Evolutionary conservation across 2,113 vertebrate species (phyloP).

Genomic region (Percina caprodes): DNA sequence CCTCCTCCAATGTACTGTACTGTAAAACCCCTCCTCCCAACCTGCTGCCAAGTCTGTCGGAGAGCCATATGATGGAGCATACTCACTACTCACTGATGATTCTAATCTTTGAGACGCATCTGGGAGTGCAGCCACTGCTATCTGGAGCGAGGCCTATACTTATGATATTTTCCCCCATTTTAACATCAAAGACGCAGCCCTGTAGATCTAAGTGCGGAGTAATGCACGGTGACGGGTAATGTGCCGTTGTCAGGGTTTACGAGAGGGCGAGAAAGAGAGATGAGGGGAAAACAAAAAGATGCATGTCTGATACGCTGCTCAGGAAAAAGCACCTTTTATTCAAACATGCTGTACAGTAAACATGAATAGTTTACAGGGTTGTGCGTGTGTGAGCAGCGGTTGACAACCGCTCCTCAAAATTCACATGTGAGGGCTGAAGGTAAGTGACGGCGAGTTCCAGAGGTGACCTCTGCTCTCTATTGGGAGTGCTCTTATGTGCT

Average conservation of each 20-base stretch:
- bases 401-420: conserved; percentile 36
- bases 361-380: conserved; percentile 1
- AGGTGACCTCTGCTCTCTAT: conserved; percentile 55
- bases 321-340: conserved; percentile 53
- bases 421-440: conserved; percentile 23
- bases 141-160: conserved; percentile 79
- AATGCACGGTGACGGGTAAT: conserved; percentile 78
- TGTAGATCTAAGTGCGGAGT: conserved; percentile 74
- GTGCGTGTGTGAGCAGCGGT: conserved; percentile 12
- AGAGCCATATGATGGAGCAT: conserved; percentile 72
- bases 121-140: conserved; percentile 73
- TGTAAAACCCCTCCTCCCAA: conserved; percentile 28
- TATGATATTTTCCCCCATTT: conserved; percentile 81
- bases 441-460: conserved; percentile 36
- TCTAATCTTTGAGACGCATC: conserved; percentile 78
- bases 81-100: conserved; percentile 71
- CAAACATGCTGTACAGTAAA: conserved; percentile 46
- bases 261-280: conserved; percentile 53
- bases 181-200: conserved; percentile 79
- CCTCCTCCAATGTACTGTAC: conserved; percentile 32
- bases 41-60: conserved; percentile 70
- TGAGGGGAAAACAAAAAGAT: conserved; percentile 69
- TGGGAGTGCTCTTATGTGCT: conserved; percentile 25
- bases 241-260: conserved; percentile 74
- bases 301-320: conserved; percentile 47